phyloP scores from a whole-genome alignment of 2,113 vertebrate species.

The Rhabdornis inornatus region DNA sequence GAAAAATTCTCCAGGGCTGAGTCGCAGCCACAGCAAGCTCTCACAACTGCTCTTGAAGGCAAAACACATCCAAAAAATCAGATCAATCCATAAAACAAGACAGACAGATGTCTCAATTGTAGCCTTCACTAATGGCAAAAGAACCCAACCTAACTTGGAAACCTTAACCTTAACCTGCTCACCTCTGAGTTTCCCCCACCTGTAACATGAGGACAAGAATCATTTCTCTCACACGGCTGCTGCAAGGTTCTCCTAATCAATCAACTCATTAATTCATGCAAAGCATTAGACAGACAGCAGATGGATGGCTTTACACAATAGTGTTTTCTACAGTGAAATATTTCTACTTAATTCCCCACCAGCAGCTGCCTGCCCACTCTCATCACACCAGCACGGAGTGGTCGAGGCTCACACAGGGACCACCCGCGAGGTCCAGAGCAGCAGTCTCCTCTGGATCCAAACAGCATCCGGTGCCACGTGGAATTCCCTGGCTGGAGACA shows the following conservation, averaged over 20 bases:
- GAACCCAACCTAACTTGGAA: background rate
- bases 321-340: background rate
- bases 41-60: background rate
- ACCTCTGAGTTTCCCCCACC: background rate
- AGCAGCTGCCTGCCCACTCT: background rate
- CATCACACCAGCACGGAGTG: fast-evolving
- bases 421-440: fast-evolving
- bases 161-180: background rate
- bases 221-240: background rate
- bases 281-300: constrained; percentile 23
- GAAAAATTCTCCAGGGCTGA: background rate
- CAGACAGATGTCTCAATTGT: background rate
- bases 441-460: background rate
- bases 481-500: background rate
- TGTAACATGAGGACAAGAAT: background rate
- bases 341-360: background rate
- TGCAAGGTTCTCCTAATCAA: constrained; percentile 35
- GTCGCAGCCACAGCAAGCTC: background rate
- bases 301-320: constrained; percentile 11
- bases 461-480: fast-evolving
- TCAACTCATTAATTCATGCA: constrained; percentile 43
- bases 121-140: background rate
- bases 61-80: background rate
- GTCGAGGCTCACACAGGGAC: background rate
- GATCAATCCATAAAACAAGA: background rate